A percentile compares a stretch with the other conserved stretches of the same genome.
Evolutionary conservation across 2,113 vertebrate species (phyloP).

Genomic region (Aleadryas rufinucha): DNA sequence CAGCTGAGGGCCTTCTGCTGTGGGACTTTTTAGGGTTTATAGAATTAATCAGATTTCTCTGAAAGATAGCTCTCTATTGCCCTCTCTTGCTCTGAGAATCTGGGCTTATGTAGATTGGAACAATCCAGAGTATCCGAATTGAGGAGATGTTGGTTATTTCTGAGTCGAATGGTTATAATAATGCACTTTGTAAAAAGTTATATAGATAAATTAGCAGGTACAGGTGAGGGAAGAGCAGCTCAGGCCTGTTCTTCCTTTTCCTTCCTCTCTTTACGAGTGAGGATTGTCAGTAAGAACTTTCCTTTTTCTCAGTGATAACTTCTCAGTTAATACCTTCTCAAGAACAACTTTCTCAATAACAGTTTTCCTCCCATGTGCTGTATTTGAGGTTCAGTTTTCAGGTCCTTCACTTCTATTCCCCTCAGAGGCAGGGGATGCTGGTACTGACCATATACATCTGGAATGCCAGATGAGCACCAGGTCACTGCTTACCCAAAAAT

Average conservation of each 20-base stretch:
- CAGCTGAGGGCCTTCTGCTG: neutral
- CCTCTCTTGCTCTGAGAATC: constrained; percentile 48
- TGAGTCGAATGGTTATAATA: neutral
- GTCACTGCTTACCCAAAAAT: neutral
- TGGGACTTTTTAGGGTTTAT: neutral
- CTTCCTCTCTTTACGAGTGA: neutral
- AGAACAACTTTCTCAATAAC: neutral
- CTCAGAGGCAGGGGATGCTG: neutral
- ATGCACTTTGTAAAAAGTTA: neutral
- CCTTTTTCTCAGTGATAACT: neutral
- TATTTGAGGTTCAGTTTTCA: neutral
- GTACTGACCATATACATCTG: neutral
- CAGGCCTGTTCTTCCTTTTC: neutral
- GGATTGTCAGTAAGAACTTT: neutral
- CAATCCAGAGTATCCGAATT: fast-evolving
- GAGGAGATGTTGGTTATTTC: neutral
- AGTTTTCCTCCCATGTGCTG: neutral
- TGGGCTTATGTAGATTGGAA: neutral
- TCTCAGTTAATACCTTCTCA: neutral
- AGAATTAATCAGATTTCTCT: neutral
- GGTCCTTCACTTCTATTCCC: neutral
- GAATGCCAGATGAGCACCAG: neutral
- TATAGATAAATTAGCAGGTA: neutral
- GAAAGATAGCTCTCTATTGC: constrained; percentile 53
- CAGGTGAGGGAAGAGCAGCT: neutral